phyloP scores from a whole-genome alignment of 2,113 vertebrate genomes.

The Motacilla alba region DNA sequence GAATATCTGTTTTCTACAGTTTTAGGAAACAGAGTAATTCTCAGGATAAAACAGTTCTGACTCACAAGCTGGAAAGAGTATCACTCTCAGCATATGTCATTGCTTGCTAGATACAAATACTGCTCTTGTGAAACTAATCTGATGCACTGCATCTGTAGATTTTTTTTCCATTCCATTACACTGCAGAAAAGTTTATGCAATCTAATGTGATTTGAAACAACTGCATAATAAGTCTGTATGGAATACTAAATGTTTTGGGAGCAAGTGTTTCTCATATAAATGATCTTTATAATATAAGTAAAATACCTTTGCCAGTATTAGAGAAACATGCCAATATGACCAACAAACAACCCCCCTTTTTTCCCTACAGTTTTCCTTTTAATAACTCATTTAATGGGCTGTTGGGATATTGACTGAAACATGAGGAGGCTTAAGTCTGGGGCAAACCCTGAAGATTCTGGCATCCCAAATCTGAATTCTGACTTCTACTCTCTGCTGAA shows the following conservation, averaged over 20 bases:
- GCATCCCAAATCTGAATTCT: neutral
- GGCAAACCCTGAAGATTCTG: neutral
- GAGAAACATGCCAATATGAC: neutral
- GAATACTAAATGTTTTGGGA: conserved; percentile 3
- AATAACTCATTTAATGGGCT: neutral
- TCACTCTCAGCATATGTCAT: neutral
- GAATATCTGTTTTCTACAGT: conserved; percentile 7
- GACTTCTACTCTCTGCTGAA: neutral
- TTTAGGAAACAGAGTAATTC: conserved; percentile 5
- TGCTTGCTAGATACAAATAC: neutral
- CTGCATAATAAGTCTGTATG: neutral
- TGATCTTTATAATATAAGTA: neutral
- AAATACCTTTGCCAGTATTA: neutral
- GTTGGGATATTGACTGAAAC: neutral
- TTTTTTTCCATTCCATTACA: conserved; percentile 16
- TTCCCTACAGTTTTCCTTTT: neutral
- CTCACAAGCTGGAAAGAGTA: neutral
- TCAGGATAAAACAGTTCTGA: neutral
- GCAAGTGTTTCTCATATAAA: neutral
- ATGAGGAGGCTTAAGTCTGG: neutral
- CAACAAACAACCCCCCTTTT: fast-evolving
- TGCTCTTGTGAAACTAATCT: conserved; percentile 17
- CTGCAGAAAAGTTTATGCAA: conserved; percentile 21
- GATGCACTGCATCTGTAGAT: neutral
- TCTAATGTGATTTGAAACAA: conserved; percentile 13